Evolutionary conservation across 2,888 invertebrate species (phyloP).

Genomic region (Oxyteleia sp.): DNA sequence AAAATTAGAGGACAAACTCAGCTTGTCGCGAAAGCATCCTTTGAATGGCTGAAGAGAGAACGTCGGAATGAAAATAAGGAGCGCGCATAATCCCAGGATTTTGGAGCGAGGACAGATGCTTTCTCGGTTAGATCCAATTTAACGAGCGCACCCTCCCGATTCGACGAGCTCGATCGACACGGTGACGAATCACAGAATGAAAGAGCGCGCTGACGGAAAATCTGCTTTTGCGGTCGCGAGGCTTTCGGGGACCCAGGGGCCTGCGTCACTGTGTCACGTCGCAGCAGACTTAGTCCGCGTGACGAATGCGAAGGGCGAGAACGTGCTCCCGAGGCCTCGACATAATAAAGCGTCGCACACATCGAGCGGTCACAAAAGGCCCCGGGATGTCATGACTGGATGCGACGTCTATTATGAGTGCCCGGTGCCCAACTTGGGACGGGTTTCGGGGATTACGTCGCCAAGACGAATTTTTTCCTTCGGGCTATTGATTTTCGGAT

Average conservation of each 20-base stretch:
- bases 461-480: conserved; percentile 44
- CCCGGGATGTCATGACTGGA: conserved; percentile 43
- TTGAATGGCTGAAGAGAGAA: conserved; percentile 43
- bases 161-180: conserved; percentile 64
- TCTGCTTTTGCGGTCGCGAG: conserved; percentile 67
- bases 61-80: conserved; percentile 42
- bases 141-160: conserved; percentile 69
- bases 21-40: background rate
- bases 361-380: conserved; percentile 53
- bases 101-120: conserved; percentile 63
- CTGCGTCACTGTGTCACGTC: conserved; percentile 40
- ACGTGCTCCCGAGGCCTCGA: conserved; percentile 60
- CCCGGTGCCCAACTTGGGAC: conserved; percentile 7
- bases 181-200: conserved; percentile 64
- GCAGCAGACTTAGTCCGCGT: conserved; percentile 56
- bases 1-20: background rate
- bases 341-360: conserved; percentile 58
- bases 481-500: conserved; percentile 56
- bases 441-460: conserved; percentile 57
- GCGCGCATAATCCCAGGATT: conserved; percentile 48
- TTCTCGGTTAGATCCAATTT: conserved; percentile 63
- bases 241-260: conserved; percentile 22
- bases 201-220: conserved; percentile 60
- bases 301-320: conserved; percentile 71
- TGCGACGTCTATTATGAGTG: conserved; percentile 52